Evolutionary conservation across 1,140 invertebrate genomes (phyloP).

Genomic region (Drosophila parabipectinata): DNA sequence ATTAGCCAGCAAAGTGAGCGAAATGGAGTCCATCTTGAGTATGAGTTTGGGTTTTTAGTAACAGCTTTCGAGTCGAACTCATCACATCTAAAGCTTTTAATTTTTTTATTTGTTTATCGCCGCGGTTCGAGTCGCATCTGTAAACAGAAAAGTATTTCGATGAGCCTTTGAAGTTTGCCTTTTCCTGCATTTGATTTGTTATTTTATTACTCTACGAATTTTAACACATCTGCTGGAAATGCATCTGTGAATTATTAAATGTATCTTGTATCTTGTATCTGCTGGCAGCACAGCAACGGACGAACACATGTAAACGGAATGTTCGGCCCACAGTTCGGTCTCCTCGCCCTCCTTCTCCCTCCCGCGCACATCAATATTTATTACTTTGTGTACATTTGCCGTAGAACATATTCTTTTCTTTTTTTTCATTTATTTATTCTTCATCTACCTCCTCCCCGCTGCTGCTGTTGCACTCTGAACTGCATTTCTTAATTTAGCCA

Average conservation of each 20-base stretch:
- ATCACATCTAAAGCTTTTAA: slow-evolving; percentile 5
- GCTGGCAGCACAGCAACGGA: slow-evolving; percentile 24
- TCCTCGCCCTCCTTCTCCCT: slow-evolving; percentile 8
- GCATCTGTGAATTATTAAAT: slow-evolving; percentile 83
- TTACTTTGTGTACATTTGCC: slow-evolving; percentile 74
- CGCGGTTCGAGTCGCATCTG: slow-evolving; percentile 67
- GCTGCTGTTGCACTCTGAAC: slow-evolving; percentile 42
- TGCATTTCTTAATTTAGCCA: slow-evolving; percentile 81
- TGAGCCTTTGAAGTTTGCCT: slow-evolving; percentile 47
- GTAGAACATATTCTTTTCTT: slow-evolving; percentile 71
- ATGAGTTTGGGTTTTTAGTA: background rate
- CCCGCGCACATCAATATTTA: slow-evolving; percentile 80
- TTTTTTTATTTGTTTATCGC: slow-evolving; percentile 61
- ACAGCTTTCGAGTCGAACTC: background rate
- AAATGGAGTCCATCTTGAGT: slow-evolving; percentile 25
- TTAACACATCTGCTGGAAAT: slow-evolving; percentile 84
- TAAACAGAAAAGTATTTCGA: slow-evolving; percentile 52
- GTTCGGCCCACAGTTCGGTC: slow-evolving; percentile 31
- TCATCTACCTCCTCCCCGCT: slow-evolving; percentile 6
- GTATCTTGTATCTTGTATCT: slow-evolving; percentile 35
- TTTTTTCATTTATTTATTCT: slow-evolving; percentile 72
- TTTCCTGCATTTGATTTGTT: slow-evolving; percentile 78
- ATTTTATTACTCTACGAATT: slow-evolving; percentile 84
- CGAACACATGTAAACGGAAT: slow-evolving; percentile 75
- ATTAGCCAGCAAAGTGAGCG: slow-evolving; percentile 66